These are phyloP conservation scores for Whitmania pigra DNA, from an alignment of 1,140 invertebrate species.

Conservation along the genomic window DNA sequence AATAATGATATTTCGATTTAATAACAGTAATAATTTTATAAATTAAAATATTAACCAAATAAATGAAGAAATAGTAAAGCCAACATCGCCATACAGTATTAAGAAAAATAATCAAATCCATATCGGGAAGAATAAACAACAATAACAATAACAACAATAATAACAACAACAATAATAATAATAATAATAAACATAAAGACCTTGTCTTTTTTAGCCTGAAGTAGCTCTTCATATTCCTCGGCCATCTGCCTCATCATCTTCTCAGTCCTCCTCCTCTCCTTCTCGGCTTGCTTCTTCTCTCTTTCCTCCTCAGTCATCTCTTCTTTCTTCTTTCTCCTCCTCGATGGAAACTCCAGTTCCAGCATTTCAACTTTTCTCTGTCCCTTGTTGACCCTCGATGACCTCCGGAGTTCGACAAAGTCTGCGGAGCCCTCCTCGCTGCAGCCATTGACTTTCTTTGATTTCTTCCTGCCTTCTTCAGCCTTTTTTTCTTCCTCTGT, in stretches of 20 bases:
- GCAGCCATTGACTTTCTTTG: not conserved
- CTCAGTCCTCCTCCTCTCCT: slow-evolving; percentile 43
- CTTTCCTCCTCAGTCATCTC: not conserved
- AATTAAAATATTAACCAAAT: too few relatives aligned
- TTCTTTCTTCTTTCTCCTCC: slow-evolving; percentile 46
- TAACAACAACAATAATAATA: too few relatives aligned
- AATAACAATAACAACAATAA: too few relatives aligned
- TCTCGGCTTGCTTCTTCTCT: slow-evolving; percentile 34
- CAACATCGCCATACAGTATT: too few relatives aligned
- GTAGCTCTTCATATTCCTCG: slow-evolving; percentile 6
- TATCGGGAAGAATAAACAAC: too few relatives aligned
- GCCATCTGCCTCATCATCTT: slow-evolving; percentile 12
- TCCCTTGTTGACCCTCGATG: slow-evolving; percentile 52
- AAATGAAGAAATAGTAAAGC: too few relatives aligned
- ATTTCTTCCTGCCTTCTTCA: not conserved
- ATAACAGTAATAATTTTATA: too few relatives aligned
- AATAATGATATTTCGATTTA: too few relatives aligned
- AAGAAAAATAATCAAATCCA: too few relatives aligned
- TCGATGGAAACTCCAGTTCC: slow-evolving; percentile 26
- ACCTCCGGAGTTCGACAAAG: slow-evolving; percentile 9
- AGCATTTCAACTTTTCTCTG: slow-evolving; percentile 52
- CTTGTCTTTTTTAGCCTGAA: not conserved
- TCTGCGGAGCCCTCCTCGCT: slow-evolving; percentile 1
- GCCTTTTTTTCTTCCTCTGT: not conserved
- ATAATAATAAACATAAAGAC: too few relatives aligned